These are phyloP conservation scores for Poeciliopsis paucimaculata DNA, from an alignment of 2,797 vertebrate species.

Conservation along the genomic window DNA sequence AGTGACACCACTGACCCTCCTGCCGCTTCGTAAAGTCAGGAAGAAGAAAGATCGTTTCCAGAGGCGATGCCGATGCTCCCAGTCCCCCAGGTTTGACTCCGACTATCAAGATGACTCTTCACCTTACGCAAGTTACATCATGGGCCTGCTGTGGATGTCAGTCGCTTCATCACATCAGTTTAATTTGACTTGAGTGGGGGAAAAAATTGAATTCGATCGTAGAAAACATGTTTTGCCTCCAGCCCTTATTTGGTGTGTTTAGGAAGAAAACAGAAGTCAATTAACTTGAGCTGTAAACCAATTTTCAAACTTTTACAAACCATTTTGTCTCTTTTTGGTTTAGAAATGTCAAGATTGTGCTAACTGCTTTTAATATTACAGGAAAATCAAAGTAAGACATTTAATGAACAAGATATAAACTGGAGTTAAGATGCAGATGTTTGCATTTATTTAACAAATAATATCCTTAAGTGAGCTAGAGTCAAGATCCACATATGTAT, in stretches of 20 bases:
- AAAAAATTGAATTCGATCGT: background rate
- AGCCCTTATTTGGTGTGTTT: constrained; percentile 16
- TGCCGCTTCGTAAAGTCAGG: background rate
- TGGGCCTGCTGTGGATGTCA: background rate
- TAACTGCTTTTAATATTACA: background rate
- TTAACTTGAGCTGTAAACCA: background rate
- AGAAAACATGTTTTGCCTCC: constrained; percentile 12
- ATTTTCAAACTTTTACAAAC: background rate
- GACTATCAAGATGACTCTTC: constrained; percentile 1
- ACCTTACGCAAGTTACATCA: background rate
- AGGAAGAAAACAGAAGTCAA: constrained; percentile 3
- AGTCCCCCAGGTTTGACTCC: constrained; percentile 12
- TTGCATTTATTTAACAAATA: background rate
- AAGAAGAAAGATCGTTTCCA: constrained; percentile 9
- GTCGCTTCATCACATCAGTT: background rate
- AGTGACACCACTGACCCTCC: background rate
- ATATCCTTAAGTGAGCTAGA: background rate
- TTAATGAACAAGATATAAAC: background rate
- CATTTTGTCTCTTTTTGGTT: background rate
- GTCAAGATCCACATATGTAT: too few species aligned
- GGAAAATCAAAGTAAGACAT: background rate
- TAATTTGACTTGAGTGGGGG: background rate
- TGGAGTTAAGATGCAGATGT: background rate
- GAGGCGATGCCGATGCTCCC: background rate
- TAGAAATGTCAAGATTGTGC: background rate